Base-by-base conservation (phyloP, 2,113 vertebrate species). In the Hyla sarda region DNA sequence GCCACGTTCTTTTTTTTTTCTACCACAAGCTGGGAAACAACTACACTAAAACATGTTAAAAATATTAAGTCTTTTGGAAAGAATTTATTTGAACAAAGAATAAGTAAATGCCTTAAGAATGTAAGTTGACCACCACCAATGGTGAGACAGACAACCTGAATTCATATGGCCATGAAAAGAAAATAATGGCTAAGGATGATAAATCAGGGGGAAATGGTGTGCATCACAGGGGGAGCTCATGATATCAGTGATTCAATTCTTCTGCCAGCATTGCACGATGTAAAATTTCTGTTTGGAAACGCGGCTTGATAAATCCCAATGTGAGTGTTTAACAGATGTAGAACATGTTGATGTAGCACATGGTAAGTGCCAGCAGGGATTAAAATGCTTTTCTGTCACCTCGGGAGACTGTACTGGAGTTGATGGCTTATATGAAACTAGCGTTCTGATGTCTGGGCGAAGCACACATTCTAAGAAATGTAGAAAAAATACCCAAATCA, bases 321-420 rank as follows among this genome's bases (percentile, higher is more conserved):
- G 82, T 56, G 67, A 72, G 54, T 83, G 82, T 83, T 72, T 83
- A 83, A 74, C 82, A 83, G 82, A 83, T 83, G 82, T 83, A 73
- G 48, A 56, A 81, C 56, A 81, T 81, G 78, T 81, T 45, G 56
- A 65, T 45, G 37, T 11, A 83, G 65, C 82, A 83, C 52, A 83
- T 60, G 52, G 50, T n/a, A 25, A 19, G 58, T 74, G 82, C 82
- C 82, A 83, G 69, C 54, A 60, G 69, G 71, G 82, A 83, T 72
- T 60, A 83, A 56, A 83, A 81, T 81, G 56, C 77, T 81, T 81
- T 81, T 62, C 78, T 47, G 78, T 81, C 78, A 81, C 78, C 54
- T 81, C 78, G 17, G 56, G 65, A 81, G 54, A 45, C 56, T 81
- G 56, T 65, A 62, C 34, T 81, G 56, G 56, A 81, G 56, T 41